Evolutionary conservation across 2,113 vertebrate species (phyloP).

Genomic region (Tylochromis polylepis): DNA sequence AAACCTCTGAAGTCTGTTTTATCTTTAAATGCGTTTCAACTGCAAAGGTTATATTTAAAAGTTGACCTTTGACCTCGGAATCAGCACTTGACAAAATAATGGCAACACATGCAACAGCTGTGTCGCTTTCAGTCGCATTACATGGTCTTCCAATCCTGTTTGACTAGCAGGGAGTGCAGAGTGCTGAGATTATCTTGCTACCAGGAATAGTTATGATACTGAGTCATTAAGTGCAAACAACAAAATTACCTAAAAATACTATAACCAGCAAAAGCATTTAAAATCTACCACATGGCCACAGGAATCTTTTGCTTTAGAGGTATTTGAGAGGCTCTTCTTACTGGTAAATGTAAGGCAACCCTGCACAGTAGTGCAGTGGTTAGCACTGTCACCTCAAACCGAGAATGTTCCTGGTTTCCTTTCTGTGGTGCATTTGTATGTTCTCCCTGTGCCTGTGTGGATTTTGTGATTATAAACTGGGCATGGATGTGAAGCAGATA

Average conservation of each 20-base stretch:
- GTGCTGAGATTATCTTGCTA: neutral
- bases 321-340: neutral
- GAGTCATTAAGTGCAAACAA: neutral
- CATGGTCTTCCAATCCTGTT: neutral
- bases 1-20: neutral
- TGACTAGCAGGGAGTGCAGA: neutral
- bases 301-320: neutral
- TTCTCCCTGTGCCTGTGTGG: neutral
- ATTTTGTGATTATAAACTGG: neutral
- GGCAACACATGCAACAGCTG: neutral
- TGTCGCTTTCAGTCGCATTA: neutral
- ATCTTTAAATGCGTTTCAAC: neutral
- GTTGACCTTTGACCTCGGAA: neutral
- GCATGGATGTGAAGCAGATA: neutral
- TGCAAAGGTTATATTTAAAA: neutral
- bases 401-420: neutral
- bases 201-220: neutral
- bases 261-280: neutral
- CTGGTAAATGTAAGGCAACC: neutral
- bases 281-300: neutral
- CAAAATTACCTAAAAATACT: neutral
- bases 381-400: neutral
- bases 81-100: neutral
- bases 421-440: neutral
- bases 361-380: neutral